phyloP scores from a whole-genome alignment of 2,888 invertebrate species.

The Lepidochrysops patricia region DNA sequence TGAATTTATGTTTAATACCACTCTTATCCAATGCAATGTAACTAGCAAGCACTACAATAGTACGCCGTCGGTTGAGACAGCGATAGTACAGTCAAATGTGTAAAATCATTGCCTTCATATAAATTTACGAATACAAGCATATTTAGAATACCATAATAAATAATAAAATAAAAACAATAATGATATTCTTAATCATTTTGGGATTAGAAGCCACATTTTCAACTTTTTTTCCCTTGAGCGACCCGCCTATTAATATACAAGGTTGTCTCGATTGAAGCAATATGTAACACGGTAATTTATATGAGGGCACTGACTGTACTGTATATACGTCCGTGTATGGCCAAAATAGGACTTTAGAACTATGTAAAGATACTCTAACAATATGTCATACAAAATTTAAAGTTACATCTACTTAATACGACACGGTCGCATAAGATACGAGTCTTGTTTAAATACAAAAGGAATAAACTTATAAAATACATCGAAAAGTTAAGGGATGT shows the following conservation, averaged over 20 bases:
- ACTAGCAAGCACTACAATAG: not conserved
- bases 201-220: no score
- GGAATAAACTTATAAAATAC: conserved; percentile 40
- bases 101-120: not conserved
- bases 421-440: conserved; percentile 45
- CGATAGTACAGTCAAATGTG: not conserved
- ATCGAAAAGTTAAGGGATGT: conserved; percentile 46
- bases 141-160: no score
- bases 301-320: not conserved
- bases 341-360: conserved; percentile 14
- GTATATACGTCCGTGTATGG: not conserved
- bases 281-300: not conserved
- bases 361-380: conserved; percentile 37
- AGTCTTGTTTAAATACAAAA: conserved; percentile 32
- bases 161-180: no score
- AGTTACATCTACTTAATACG: conserved; percentile 39
- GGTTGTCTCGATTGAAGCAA: no score
- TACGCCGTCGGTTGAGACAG: not conserved
- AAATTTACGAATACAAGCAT: no score
- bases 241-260: no score
- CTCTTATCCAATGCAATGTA: not conserved
- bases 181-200: no score
- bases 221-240: no score
- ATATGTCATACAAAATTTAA: conserved; percentile 65
- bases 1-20: no score